A percentile compares a stretch with the other conserved stretches of the same genome.
phyloP scores from a whole-genome alignment of 2,888 invertebrate genomes.

The Drosophila siamana region DNA sequence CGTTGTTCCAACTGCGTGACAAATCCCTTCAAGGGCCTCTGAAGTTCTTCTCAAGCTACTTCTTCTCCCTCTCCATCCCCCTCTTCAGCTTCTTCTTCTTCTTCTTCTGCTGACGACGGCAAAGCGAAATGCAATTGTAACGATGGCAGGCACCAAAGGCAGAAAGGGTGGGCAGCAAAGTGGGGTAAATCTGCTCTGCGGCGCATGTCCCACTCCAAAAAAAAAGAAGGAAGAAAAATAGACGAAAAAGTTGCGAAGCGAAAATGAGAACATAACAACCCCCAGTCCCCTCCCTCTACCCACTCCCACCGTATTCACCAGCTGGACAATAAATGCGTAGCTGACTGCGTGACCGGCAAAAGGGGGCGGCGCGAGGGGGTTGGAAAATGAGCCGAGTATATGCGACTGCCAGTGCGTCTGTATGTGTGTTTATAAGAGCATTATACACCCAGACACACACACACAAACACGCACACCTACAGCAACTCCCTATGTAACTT shows the following conservation, averaged over 20 bases:
- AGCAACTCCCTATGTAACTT: conserved; percentile 13
- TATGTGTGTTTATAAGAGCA: conserved; percentile 19
- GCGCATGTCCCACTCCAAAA: conserved; percentile 41
- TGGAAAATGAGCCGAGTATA: conserved; percentile 24
- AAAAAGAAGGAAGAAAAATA: background rate
- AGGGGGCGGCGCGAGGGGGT: conserved; percentile 10
- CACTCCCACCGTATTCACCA: background rate
- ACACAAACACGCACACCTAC: no score
- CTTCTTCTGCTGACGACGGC: background rate
- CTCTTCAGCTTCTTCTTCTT: background rate
- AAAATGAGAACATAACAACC: conserved; percentile 38
- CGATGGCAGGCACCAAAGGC: background rate
- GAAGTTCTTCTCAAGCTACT: background rate
- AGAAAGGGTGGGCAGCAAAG: background rate
- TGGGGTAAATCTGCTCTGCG: background rate
- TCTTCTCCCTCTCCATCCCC: background rate
- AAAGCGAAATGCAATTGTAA: conserved; percentile 1
- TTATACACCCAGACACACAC: conserved; percentile 15
- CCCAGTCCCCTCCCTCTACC: background rate
- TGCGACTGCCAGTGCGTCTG: conserved; percentile 18
- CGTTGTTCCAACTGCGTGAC: background rate
- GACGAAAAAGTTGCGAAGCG: conserved; percentile 6
- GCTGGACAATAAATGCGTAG: conserved; percentile 49
- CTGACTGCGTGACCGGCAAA: conserved; percentile 21
- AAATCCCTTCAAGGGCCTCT: conserved; percentile 3